A percentile compares a stretch with the other conserved stretches of the same genome.
phyloP scores from a whole-genome alignment of 1,140 invertebrate genomes.

The Vanessa tameamea region DNA sequence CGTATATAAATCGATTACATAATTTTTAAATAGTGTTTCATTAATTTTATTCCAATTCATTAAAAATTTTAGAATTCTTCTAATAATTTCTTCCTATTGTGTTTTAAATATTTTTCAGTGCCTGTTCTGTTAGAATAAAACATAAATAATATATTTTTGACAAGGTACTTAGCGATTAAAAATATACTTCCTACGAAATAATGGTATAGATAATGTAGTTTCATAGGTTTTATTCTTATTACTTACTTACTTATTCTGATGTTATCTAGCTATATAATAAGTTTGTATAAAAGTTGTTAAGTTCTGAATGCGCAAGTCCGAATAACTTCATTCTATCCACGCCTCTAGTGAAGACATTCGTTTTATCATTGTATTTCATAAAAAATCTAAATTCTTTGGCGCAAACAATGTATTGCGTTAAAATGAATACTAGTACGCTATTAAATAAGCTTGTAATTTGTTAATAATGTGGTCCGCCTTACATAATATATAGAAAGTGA shows the following conservation, averaged over 20 bases:
- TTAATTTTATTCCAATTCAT: neutral
- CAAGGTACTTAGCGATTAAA: too few relatives aligned
- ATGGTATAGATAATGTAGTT: neutral
- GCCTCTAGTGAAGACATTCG: conserved; percentile 55
- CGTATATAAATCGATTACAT: too few relatives aligned
- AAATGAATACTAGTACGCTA: neutral
- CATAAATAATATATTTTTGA: too few relatives aligned
- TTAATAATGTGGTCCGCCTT: neutral
- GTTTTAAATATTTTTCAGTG: too few relatives aligned
- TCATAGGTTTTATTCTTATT: neutral
- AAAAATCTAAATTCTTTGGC: conserved; percentile 28
- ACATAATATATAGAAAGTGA: conserved; percentile 6
- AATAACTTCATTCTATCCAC: conserved; percentile 74
- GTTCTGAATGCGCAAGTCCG: conserved; percentile 70
- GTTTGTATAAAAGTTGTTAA: conserved; percentile 5
- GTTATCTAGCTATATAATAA: neutral
- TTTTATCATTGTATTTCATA: conserved; percentile 45
- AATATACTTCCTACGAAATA: too few relatives aligned
- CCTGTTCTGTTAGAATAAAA: too few relatives aligned
- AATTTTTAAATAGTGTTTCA: neutral
- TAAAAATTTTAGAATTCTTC: neutral
- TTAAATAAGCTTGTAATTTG: conserved; percentile 3
- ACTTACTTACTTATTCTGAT: neutral
- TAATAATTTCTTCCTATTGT: too few relatives aligned
- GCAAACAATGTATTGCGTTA: conserved; percentile 29